phyloP scores from a whole-genome alignment of 2,888 invertebrate species.

The Brachylomia viminalis region DNA sequence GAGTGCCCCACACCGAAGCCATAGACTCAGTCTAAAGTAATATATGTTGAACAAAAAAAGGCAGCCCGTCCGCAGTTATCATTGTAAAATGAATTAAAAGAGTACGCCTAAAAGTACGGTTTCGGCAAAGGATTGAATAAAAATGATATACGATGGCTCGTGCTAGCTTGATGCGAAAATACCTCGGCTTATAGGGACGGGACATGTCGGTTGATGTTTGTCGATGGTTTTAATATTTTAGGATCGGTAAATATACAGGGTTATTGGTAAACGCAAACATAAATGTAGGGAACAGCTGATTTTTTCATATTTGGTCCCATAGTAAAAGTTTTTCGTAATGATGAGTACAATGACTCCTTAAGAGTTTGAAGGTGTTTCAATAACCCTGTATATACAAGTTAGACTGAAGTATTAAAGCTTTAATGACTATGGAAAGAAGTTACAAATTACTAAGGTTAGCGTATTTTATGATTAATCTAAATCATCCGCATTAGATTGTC shows the following conservation, averaged over 20 bases:
- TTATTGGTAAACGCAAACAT: too few relatives aligned
- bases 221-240: slow-evolving; percentile 43
- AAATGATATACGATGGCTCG: slow-evolving; percentile 84
- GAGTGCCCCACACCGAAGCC: slow-evolving; percentile 51
- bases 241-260: not conserved
- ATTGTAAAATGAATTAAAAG: slow-evolving; percentile 89
- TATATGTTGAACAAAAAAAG: slow-evolving; percentile 68
- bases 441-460: too few relatives aligned
- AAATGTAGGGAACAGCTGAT: too few relatives aligned
- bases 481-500: too few relatives aligned
- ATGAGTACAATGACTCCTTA: too few relatives aligned
- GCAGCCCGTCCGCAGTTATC: slow-evolving; percentile 78
- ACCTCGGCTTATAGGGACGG: slow-evolving; percentile 64
- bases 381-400: too few relatives aligned
- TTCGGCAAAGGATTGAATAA: slow-evolving; percentile 89
- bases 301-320: too few relatives aligned
- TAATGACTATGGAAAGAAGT: not conserved
- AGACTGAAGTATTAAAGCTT: not conserved
- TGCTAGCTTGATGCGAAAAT: slow-evolving; percentile 74
- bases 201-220: not conserved
- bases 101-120: slow-evolving; percentile 80
- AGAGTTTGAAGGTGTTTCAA: too few relatives aligned
- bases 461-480: too few relatives aligned
- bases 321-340: too few relatives aligned
- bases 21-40: slow-evolving; percentile 66